phyloP scores from a whole-genome alignment of 2,797 vertebrate species.

The Caiman crocodilus region DNA sequence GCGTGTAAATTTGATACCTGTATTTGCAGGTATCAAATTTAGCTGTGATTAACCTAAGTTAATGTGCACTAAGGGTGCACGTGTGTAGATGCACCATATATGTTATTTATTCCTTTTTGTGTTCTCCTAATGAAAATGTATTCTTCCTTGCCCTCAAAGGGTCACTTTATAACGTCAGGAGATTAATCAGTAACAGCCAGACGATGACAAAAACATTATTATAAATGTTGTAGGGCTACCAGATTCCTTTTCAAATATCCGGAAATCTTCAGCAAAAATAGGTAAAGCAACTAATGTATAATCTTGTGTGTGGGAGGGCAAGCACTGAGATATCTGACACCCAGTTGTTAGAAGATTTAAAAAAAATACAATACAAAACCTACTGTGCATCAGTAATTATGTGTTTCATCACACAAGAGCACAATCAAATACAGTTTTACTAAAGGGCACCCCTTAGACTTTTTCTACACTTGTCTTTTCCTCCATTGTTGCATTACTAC shows the following conservation, averaged over 20 bases:
- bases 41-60: too few species aligned
- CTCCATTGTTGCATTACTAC: neutral
- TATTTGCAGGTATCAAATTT: too few species aligned
- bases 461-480: neutral
- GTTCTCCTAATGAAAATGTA: neutral
- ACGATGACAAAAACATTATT: slow-evolving; percentile 12
- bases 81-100: neutral
- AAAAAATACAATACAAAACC: slow-evolving; percentile 1
- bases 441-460: neutral
- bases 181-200: neutral
- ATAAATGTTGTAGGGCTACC: slow-evolving; percentile 13
- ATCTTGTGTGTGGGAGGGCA: slow-evolving; percentile 46
- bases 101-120: neutral
- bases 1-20: too few species aligned
- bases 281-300: slow-evolving; percentile 46
- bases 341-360: slow-evolving; percentile 43
- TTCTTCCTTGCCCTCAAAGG: neutral
- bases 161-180: neutral
- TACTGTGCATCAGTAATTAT: slow-evolving; percentile 51
- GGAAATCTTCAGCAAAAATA: slow-evolving; percentile 57
- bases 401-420: slow-evolving; percentile 28
- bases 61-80: too few species aligned
- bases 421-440: neutral
- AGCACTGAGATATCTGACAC: slow-evolving; percentile 42
- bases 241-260: slow-evolving; percentile 50